Conservation (phyloP, 2,113 vertebrate genomes). For the Callithrix jacchus region DNA sequence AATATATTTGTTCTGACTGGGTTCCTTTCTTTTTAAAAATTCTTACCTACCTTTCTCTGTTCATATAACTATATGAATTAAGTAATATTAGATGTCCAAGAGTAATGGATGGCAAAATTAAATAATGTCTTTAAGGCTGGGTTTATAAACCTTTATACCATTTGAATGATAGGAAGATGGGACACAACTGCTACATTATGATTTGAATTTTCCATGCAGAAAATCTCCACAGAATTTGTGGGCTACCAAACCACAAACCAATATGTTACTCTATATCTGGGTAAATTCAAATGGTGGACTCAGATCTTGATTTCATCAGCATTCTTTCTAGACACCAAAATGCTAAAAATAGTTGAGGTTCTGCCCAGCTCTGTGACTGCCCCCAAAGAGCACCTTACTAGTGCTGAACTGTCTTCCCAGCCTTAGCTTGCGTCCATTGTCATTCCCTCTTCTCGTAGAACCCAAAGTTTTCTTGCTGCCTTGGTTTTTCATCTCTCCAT, state of each 20-base stretch:
- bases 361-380: neutral
- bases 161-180: neutral
- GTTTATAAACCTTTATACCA: neutral
- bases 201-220: neutral
- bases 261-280: neutral
- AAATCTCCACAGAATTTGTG: neutral
- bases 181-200: neutral
- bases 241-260: neutral
- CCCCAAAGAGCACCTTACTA: conserved; percentile 89
- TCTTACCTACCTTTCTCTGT: neutral
- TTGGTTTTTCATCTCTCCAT: conserved; percentile 86
- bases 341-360: neutral
- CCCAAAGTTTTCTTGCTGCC: conserved; percentile 94
- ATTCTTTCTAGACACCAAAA: neutral
- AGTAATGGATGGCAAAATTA: neutral
- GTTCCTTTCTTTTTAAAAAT: neutral
- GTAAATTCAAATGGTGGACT: neutral
- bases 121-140: neutral
- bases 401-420: conserved; percentile 94
- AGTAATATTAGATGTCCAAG: neutral
- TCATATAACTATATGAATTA: conserved; percentile 2
- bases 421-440: conserved; percentile 78
- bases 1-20: neutral
- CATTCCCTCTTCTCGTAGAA: conserved; percentile 87
- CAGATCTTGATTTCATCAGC: neutral